Evolutionary conservation across 2,113 vertebrate genomes (phyloP).

Genomic region (Heterotilapia buettikoferi): DNA sequence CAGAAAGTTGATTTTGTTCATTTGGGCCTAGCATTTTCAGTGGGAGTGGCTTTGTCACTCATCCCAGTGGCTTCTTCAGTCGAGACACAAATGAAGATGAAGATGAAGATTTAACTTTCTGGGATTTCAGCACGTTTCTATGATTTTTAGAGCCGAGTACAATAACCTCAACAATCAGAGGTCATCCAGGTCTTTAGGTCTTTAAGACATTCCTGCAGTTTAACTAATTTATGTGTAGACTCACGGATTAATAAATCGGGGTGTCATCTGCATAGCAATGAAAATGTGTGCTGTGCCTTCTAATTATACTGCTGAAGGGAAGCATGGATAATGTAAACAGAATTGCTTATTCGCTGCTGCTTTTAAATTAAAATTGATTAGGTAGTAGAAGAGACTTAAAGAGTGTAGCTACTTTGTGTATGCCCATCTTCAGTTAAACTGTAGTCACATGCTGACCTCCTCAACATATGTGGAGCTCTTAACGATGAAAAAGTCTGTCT

Average conservation of each 20-base stretch:
- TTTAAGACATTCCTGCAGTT: not conserved
- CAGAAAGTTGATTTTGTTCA: not conserved
- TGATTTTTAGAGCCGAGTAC: not conserved
- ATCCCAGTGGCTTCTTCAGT: not conserved
- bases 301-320: not conserved
- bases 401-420: not conserved
- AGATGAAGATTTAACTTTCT: not conserved
- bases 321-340: not conserved
- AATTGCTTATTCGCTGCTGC: not conserved
- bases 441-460: fast-evolving
- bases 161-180: not conserved
- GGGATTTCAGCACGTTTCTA: fast-evolving
- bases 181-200: not conserved
- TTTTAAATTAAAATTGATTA: not conserved
- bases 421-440: not conserved
- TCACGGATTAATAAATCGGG: not conserved
- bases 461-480: not conserved
- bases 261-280: not conserved
- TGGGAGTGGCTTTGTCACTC: not conserved
- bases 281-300: not conserved
- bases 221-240: not conserved
- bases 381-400: not conserved
- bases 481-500: not conserved
- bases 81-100: not conserved
- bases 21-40: not conserved